phyloP scores from a whole-genome alignment of 2,113 vertebrate genomes.

The Himantopus leucocephalus region DNA sequence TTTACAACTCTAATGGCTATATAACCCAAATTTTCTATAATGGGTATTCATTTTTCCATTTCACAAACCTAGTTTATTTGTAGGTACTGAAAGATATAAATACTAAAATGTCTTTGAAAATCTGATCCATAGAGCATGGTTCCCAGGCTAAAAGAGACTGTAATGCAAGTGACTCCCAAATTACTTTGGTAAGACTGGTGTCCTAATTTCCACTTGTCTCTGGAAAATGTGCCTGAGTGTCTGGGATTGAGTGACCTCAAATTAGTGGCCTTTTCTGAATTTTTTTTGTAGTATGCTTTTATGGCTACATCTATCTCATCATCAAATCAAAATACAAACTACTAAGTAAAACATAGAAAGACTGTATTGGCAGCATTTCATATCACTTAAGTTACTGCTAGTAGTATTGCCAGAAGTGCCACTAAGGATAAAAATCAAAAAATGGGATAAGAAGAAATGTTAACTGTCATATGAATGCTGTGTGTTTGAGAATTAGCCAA shows the following conservation, averaged over 20 bases:
- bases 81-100: background rate
- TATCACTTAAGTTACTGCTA: background rate
- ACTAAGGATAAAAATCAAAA: background rate
- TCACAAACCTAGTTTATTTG: background rate
- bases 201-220: background rate
- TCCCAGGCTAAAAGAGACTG: background rate
- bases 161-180: background rate
- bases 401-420: background rate
- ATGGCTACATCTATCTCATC: background rate
- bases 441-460: background rate
- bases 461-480: background rate
- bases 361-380: background rate
- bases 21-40: background rate
- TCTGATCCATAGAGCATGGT: accelerated
- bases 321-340: background rate
- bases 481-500: background rate
- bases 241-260: background rate
- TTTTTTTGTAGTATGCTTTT: background rate
- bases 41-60: background rate
- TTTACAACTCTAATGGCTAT: background rate
- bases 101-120: background rate
- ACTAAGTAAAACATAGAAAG: background rate
- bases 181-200: background rate
- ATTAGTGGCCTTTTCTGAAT: background rate
- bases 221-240: background rate